Evolutionary conservation across 2,888 invertebrate genomes (phyloP).

Genomic region (Eulithis prunata): DNA sequence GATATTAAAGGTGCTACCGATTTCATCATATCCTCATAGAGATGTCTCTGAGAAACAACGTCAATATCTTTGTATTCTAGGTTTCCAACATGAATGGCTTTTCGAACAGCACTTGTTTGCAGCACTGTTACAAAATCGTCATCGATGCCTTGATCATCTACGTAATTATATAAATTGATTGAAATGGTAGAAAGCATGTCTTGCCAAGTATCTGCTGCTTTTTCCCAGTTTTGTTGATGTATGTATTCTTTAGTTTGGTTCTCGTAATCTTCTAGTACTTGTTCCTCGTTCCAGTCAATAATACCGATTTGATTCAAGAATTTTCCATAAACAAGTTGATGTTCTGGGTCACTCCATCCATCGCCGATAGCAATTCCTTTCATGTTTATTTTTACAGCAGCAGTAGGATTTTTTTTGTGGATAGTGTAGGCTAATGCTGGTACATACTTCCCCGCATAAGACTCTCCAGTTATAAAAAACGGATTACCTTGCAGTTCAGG

Average conservation of each 20-base stretch:
- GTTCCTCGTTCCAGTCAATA: conserved; percentile 86
- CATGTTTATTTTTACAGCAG: conserved; percentile 89
- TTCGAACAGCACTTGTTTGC: conserved; percentile 86
- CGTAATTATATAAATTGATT: conserved; percentile 86
- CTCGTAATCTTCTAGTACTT: conserved; percentile 86
- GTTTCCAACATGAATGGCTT: conserved; percentile 93
- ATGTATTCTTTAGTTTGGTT: conserved; percentile 85
- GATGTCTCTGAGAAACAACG: conserved; percentile 86
- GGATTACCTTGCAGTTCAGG: conserved; percentile 88
- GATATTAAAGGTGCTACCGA: conserved; percentile 90
- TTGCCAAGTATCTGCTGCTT: conserved; percentile 87
- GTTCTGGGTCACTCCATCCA: conserved; percentile 90
- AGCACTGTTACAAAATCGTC: conserved; percentile 85
- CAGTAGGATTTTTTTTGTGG: conserved; percentile 85
- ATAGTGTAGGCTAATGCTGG: conserved; percentile 91
- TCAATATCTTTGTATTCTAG: conserved; percentile 86
- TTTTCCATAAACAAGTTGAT: conserved; percentile 90
- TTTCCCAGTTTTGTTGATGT: conserved; percentile 84
- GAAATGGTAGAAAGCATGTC: too few species aligned
- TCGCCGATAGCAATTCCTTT: conserved; percentile 91
- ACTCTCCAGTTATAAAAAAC: conserved; percentile 95
- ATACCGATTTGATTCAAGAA: conserved; percentile 92
- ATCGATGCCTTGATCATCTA: conserved; percentile 85
- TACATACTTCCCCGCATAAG: conserved; percentile 91
- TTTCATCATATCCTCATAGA: conserved; percentile 92